phyloP scores from a whole-genome alignment of 1,140 invertebrate genomes.

The Zaprionus nigranus region DNA sequence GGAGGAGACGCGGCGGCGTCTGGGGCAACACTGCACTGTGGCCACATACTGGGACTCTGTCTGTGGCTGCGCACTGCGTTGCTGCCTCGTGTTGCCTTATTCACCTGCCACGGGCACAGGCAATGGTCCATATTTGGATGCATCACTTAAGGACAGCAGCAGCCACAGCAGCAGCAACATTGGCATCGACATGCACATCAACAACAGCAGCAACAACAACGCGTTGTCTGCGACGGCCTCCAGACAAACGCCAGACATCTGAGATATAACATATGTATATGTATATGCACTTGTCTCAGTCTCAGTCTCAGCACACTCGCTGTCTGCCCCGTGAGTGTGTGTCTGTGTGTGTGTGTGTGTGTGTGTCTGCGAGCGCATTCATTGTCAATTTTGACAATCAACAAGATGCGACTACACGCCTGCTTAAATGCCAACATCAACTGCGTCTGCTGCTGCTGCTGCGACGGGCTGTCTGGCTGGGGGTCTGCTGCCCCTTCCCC shows the following conservation, averaged over 20 bases:
- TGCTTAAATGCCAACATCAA: constrained; percentile 69
- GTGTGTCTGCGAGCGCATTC: constrained; percentile 64
- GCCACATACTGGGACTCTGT: background rate
- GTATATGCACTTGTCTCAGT: constrained; percentile 76
- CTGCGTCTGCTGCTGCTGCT: constrained; percentile 22
- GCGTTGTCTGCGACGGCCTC: constrained; percentile 65
- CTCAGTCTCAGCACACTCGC: constrained; percentile 1
- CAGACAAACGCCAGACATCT: constrained; percentile 77
- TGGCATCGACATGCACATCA: constrained; percentile 51
- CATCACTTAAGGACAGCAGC: constrained; percentile 53
- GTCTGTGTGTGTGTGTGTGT: constrained; percentile 10
- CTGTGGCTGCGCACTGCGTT: background rate
- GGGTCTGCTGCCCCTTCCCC: constrained; percentile 42
- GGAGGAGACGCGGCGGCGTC: constrained; percentile 10
- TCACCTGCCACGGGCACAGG: constrained; percentile 49
- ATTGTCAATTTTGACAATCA: constrained; percentile 84
- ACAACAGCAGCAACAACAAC: constrained; percentile 31
- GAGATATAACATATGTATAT: constrained; percentile 55
- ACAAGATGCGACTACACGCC: constrained; percentile 74
- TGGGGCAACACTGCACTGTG: constrained; percentile 10
- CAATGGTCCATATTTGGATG: constrained; percentile 78
- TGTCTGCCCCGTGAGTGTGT: constrained; percentile 31
- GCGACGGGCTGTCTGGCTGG: constrained; percentile 74
- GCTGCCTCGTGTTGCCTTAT: constrained; percentile 41
- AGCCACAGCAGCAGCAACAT: constrained; percentile 22